These are phyloP conservation scores for Polietes domitor DNA, from an alignment of 2,888 invertebrate genomes.

Conservation along the genomic window DNA sequence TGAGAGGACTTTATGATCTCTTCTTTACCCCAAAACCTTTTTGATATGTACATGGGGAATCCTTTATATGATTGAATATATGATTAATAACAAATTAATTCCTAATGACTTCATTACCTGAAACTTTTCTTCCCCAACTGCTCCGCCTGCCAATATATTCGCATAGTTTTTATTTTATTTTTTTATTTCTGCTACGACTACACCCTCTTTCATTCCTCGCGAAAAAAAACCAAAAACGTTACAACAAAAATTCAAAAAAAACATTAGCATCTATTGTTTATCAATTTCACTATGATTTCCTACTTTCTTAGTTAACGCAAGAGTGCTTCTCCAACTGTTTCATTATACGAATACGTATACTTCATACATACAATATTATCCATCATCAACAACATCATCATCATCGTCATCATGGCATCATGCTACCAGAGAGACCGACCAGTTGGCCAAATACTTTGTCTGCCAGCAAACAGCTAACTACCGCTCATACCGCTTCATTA, in stretches of 20 bases:
- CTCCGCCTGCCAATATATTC: too few species aligned
- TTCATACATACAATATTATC: neutral
- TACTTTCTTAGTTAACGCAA: conserved; percentile 65
- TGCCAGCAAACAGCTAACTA: neutral
- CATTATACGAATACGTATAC: neutral
- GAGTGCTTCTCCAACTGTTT: conserved; percentile 43
- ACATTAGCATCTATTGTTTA: neutral
- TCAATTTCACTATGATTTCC: conserved; percentile 54
- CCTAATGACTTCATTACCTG: too few species aligned
- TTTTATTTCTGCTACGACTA: too few species aligned
- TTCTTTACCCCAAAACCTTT: too few species aligned
- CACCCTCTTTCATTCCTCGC: neutral
- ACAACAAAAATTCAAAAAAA: neutral
- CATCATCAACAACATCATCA: neutral
- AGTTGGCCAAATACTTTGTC: neutral
- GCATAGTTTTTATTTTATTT: too few species aligned
- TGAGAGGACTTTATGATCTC: too few species aligned
- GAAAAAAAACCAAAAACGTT: neutral
- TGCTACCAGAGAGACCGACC: neutral
- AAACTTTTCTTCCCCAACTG: too few species aligned
- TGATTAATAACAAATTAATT: too few species aligned
- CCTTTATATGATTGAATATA: too few species aligned
- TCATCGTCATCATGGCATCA: too few species aligned
- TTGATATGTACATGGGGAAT: too few species aligned
- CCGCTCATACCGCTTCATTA: neutral